Percentiles rank a stretch among this genome's conserved stretches.
Evolutionary conservation across 1,140 invertebrate genomes (phyloP).

Genomic region (Platorchestia sp.): DNA sequence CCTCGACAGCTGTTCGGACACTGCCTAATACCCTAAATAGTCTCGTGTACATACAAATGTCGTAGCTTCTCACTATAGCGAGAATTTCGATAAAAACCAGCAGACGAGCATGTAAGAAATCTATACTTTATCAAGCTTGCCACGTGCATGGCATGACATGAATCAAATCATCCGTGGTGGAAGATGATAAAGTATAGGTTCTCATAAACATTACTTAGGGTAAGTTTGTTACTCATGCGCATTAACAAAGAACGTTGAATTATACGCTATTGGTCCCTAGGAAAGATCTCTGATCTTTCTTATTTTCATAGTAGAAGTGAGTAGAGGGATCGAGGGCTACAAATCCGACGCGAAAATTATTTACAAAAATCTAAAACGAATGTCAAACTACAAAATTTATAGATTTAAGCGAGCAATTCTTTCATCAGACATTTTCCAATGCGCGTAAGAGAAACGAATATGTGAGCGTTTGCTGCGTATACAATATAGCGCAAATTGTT

Average conservation of each 20-base stretch:
- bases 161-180: background rate
- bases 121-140: background rate
- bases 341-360: background rate
- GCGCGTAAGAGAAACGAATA: background rate
- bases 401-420: background rate
- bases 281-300: background rate
- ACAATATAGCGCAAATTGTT: background rate
- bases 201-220: background rate
- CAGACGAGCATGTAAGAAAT: background rate
- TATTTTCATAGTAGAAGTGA: background rate
- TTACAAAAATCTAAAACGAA: background rate
- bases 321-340: background rate
- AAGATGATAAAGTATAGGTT: slow-evolving; percentile 34
- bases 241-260: slow-evolving; percentile 1
- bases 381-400: background rate
- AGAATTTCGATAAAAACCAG: background rate
- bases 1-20: background rate
- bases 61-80: background rate
- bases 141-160: background rate
- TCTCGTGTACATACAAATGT: slow-evolving; percentile 43
- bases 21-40: slow-evolving; percentile 32
- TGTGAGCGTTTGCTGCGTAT: background rate
- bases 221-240: background rate
- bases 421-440: background rate
- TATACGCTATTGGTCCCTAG: background rate